Evolutionary conservation across 2,797 vertebrate species (phyloP), one percentile per base, ranked within the genome.

Genomic region (Gila robusta): DNA sequence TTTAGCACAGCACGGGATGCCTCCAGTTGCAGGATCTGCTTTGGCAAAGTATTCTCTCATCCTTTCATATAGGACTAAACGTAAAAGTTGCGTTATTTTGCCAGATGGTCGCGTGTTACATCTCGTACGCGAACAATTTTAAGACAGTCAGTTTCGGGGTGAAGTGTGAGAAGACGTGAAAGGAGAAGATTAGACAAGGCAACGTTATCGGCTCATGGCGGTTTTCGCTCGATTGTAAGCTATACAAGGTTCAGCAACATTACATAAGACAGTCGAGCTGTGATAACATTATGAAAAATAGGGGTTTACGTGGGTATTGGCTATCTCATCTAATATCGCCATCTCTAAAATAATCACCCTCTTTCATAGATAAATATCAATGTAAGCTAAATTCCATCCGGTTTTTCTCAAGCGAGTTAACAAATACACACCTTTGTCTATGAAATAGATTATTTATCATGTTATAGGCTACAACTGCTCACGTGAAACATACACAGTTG

Each of bases 211-310:
- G 17, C 28, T 26, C 19, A 32, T 59, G 62, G 26, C 14, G 3
- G 37, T 10, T 59, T 52, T 71, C 16, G 35, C 37, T 21, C 1
- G 44, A 11, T 28, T 49, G 35, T 49, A 44, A 35, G 4, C 35
- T 35, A 35, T 35, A 12, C 17, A 49, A 28, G 6, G 54, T 62
- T 72, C 39, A 19, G 81, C 17, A 72, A 71, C 26, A 49, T 83
- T 71, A 79, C 76, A 85, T 62, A 85, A 79, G 76, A 35, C 8
- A 77, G 17, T 35, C 28, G 26, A 78, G 64, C 52, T 59, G 39
- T 79, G 52, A 85, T 79, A 47, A 71, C 49, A 71, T 62, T 44
- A 35, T 49, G 26, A 80, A 35, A 72, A 81, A 26, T 21, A 80
- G 10, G 6, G 17, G 62, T 56, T 84, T 32, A 70, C 10, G 4